Percentiles rank a stretch among this genome's conserved stretches.
phyloP scores from a whole-genome alignment of 2,797 vertebrate species.

The Enteromius viviparus region DNA sequence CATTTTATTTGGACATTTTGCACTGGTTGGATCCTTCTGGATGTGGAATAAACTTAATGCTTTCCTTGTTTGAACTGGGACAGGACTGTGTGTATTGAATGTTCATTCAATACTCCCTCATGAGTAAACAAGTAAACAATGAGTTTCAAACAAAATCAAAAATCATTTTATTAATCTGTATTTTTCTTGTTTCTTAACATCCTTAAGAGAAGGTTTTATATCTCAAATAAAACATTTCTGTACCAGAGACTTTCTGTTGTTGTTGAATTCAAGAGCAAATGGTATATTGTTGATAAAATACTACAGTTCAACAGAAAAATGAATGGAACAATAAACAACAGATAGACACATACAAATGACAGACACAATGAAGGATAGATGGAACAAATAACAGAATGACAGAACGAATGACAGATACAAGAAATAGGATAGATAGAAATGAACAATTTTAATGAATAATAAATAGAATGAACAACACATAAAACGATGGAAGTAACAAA shows the following conservation, averaged over 20 bases:
- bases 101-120: too few species aligned
- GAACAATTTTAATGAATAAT: background rate
- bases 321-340: background rate
- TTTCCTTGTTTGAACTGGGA: background rate
- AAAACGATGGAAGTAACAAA: background rate
- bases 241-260: background rate
- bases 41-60: constrained; percentile 1
- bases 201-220: background rate
- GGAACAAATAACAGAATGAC: background rate
- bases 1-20: background rate
- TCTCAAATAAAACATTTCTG: background rate
- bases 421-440: background rate
- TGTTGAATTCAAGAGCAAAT: background rate
- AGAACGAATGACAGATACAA: background rate
- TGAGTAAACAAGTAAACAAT: background rate
- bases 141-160: background rate
- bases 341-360: background rate
- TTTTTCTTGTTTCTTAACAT: background rate
- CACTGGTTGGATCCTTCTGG: background rate
- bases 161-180: background rate
- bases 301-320: background rate
- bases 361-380: background rate
- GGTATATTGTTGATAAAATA: background rate
- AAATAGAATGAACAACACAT: background rate
- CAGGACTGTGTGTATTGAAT: background rate